Base-by-base conservation (phyloP, 2,113 vertebrate species). In the Gymnarchus niloticus region DNA sequence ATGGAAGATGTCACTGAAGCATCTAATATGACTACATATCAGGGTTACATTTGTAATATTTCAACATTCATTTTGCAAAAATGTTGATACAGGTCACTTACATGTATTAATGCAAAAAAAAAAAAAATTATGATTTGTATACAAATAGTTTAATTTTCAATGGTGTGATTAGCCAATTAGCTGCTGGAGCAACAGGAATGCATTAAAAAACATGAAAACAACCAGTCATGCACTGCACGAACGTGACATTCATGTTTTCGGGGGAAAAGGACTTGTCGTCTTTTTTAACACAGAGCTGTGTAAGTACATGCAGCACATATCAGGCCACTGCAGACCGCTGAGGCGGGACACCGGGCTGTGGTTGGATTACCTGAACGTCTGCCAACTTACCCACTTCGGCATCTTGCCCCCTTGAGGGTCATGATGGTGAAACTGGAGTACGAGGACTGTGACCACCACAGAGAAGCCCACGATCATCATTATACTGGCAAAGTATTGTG, bases 391-490 rank as follows among this genome's bases (percentile, higher is more conserved):
- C 96, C 95, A 96, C 91, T 94, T 95, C 9, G 96, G 96, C 96
- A 97, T 97, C 91, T 97, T 97, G 56, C 96, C 96, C 61, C 95
- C 96, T 65, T 96, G 95, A 0, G 96, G 96, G 86, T 97, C 96
- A 33, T 96, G 96, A 89, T 97, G 96, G 86, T 97, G 96, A 91
- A 97, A 96, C 91, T 97, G 96, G 41, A 97, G 94, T 17, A 97
- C 95, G 57, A 97, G 92, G 41, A 97, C 96, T 1, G 96, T 97
- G 48, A 97, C 96, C 49, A 97, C 96, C 82, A 97, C 95, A 28
- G 96, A 97, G 80, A 97, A 90, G 46, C 96, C 96, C 89, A 97
- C 96, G 0, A 97, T 97, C 91, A 97, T 95, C 96, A 97, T 97
- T 86, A 96, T 97, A 87, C 95, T 96, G 3, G 96, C 96, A 0